These are phyloP conservation scores for Podargus strigoides DNA, from an alignment of 2,797 vertebrate species.

Conservation along the genomic window DNA sequence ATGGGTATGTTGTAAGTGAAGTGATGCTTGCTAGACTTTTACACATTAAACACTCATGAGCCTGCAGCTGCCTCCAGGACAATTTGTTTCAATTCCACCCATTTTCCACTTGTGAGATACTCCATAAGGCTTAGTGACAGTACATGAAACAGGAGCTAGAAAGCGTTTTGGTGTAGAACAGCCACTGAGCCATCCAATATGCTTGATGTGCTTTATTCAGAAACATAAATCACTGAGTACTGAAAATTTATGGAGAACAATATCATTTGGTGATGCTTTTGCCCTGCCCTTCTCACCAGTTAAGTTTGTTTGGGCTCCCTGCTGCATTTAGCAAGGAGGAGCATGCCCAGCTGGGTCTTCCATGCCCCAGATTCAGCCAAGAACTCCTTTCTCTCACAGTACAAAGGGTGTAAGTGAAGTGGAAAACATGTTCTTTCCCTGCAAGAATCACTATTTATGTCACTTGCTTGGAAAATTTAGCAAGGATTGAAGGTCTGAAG, in stretches of 20 bases:
- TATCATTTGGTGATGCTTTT: background rate
- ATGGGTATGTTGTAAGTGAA: background rate
- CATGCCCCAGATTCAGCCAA: background rate
- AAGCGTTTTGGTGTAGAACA: background rate
- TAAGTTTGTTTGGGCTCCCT: background rate
- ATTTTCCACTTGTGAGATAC: slow-evolving; percentile 7
- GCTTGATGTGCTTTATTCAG: background rate
- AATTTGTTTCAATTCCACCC: slow-evolving; percentile 40
- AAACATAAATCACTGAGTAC: background rate
- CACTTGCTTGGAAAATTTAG: background rate
- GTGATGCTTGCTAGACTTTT: background rate
- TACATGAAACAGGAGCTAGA: background rate
- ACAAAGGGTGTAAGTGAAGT: background rate
- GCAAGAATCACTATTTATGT: background rate
- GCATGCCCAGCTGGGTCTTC: background rate
- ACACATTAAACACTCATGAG: background rate
- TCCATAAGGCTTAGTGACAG: slow-evolving; percentile 4
- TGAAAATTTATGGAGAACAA: background rate
- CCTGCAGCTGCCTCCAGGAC: slow-evolving; percentile 11
- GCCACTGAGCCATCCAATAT: background rate
- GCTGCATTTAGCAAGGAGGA: background rate
- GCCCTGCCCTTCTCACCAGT: background rate
- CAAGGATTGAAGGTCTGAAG: background rate
- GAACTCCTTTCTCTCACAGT: background rate
- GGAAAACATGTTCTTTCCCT: background rate